Conservation (phyloP, 2,113 vertebrate species). For the Solea senegalensis region DNA sequence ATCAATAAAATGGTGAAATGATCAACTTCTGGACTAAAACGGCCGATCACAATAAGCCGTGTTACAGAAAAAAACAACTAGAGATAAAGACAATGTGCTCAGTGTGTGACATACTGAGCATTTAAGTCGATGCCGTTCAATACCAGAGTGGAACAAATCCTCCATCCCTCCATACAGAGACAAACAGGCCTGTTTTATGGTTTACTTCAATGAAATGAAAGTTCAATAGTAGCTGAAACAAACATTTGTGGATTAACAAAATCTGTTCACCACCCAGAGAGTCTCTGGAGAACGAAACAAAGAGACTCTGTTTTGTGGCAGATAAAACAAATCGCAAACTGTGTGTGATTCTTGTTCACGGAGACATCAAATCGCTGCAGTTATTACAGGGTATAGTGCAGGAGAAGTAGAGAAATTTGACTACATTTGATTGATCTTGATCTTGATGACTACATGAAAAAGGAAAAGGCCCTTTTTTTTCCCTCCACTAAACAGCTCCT, state of each 20-base stretch:
- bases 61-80: constrained; percentile 23
- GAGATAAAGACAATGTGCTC: constrained; percentile 5
- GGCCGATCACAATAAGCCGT: not conserved
- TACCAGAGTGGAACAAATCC: constrained; percentile 3
- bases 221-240: constrained; percentile 16
- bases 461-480: constrained; percentile 33
- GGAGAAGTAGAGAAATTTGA: constrained; percentile 5
- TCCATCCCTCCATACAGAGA: not conserved
- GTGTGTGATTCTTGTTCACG: not conserved
- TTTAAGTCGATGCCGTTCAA: constrained; percentile 10
- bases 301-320: not conserved
- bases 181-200: constrained; percentile 2
- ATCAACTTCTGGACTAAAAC: not conserved
- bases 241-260: constrained; percentile 36
- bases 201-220: constrained; percentile 1
- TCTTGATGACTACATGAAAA: constrained; percentile 37
- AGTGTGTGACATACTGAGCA: constrained; percentile 1
- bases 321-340: constrained; percentile 5
- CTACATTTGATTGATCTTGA: constrained; percentile 15
- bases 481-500: constrained; percentile 37
- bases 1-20: not conserved
- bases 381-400: not conserved
- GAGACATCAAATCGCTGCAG: not conserved
- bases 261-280: constrained; percentile 20
- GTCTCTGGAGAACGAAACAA: constrained; percentile 5